These are phyloP conservation scores for Saccopteryx leptura DNA, from an alignment of 2,113 vertebrate genomes.

Conservation along the genomic window DNA sequence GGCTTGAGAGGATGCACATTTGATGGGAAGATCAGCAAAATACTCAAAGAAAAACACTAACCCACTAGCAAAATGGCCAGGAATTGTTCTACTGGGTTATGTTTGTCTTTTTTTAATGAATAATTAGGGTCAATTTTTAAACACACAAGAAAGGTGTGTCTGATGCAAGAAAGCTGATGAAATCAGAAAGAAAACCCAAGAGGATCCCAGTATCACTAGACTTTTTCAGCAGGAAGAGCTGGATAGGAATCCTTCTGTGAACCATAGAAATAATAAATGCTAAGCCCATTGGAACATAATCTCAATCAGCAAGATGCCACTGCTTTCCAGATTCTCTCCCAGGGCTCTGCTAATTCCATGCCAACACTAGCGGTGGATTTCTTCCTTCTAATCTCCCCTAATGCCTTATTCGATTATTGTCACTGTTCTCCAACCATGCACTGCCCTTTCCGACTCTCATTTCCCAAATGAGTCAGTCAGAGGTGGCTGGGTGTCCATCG, in stretches of 20 bases:
- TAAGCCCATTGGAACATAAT: conserved; percentile 90
- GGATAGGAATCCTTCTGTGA: conserved; percentile 86
- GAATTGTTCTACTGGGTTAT: background rate
- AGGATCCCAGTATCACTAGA: background rate
- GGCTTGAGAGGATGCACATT: background rate
- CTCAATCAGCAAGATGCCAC: conserved; percentile 89
- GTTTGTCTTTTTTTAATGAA: background rate
- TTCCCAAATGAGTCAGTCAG: conserved; percentile 86
- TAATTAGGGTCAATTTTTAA: background rate
- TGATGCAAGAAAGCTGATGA: background rate
- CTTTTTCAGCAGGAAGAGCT: conserved; percentile 79
- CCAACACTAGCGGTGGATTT: conserved; percentile 92
- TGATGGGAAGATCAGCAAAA: background rate
- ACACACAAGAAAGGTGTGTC: background rate
- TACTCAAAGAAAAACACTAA: background rate
- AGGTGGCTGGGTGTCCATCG: conserved; percentile 87
- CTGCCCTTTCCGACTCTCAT: conserved; percentile 91
- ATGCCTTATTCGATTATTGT: conserved; percentile 92
- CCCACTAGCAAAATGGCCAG: background rate
- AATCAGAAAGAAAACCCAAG: conserved; percentile 37
- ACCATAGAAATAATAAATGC: conserved; percentile 89
- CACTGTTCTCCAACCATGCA: conserved; percentile 89
- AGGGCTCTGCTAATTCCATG: conserved; percentile 90
- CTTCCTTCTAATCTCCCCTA: conserved; percentile 92
- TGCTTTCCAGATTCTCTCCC: conserved; percentile 90